Evolutionary conservation across 2,888 invertebrate genomes (phyloP).

Genomic region (Megastigmus dorsalis): DNA sequence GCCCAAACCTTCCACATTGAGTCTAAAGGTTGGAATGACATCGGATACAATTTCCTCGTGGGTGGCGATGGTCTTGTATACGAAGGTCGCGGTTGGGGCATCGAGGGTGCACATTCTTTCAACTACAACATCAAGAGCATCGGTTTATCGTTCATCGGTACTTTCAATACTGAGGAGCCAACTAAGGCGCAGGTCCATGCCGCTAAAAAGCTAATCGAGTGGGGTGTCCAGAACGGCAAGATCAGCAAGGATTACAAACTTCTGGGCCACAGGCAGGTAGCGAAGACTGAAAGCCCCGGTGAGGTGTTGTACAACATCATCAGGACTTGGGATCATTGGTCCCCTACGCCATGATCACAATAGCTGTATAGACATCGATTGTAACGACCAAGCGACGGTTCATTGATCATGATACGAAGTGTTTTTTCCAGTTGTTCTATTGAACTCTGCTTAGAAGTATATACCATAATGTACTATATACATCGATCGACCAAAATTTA

Average conservation of each 20-base stretch:
- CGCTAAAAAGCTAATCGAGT: conserved; percentile 78
- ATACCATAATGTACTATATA: not conserved
- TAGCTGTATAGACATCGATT: not conserved
- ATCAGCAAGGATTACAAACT: conserved; percentile 81
- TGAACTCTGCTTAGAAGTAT: too few relatives aligned
- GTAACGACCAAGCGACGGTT: too few relatives aligned
- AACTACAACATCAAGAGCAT: conserved; percentile 81
- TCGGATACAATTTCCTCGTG: conserved; percentile 86
- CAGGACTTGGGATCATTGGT: conserved; percentile 50
- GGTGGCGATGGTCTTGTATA: conserved; percentile 87
- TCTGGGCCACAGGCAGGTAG: conserved; percentile 81
- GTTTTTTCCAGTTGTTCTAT: too few relatives aligned
- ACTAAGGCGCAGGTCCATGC: conserved; percentile 76
- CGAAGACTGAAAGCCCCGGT: conserved; percentile 74
- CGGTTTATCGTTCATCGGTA: conserved; percentile 84
- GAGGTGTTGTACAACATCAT: conserved; percentile 52
- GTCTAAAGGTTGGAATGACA: conserved; percentile 80
- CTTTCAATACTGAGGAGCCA: conserved; percentile 77
- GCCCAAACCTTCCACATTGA: conserved; percentile 79
- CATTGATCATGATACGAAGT: too few relatives aligned
- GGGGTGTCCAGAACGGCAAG: conserved; percentile 79
- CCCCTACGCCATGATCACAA: conserved; percentile 27
- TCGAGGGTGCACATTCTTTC: conserved; percentile 82
- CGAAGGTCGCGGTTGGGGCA: conserved; percentile 85
- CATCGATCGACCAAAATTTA: not conserved